Base-by-base conservation (phyloP, 1,140 invertebrate species). In the Aphelinus atriplicis region DNA sequence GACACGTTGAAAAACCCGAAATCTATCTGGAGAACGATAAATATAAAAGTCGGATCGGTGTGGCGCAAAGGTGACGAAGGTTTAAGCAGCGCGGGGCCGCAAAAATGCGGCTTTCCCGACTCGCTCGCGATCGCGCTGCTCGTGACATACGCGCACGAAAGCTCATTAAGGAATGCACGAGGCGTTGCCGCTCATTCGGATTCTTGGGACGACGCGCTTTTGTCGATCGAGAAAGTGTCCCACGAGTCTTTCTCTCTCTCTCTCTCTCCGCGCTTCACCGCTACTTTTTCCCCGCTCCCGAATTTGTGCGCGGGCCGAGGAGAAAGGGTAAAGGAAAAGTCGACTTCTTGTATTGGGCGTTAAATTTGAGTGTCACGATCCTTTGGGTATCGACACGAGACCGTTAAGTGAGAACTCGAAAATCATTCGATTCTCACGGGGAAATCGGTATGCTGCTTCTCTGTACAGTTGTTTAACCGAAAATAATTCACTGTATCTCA, bases 21-120 rank as follows among this genome's bases (percentile, higher is more conserved):
- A 26, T 26, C 26, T 26, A 26, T 26, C 26, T 26, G 26, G 26
- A 26, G 26, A 26, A 26, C 26, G 26, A 26, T 26, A 26, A 26
- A 26, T 26, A 26, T 26, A 26, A 26, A 26, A 26, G 26, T 26
- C 26, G 26, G 26, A 26, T 26, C 26, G 26, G 26, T 26, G 26
- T 26, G 26, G 26, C 26, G 26, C 26, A 26, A 26, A 26, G 26
- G 26, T 26, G 26, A 26, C 26, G 26, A 26, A 26, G 26, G 26
- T 26, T 26, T 26, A 26, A 26, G 26, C 26, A 26, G 26, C 26
- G 26, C 26, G 26, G 26, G 26, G 26, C 26, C 61, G 46, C 61
- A 10, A 62, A 62, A 62, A 46, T 60, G 58, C 69, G 62, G 79
- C 83, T 82, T 83, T 80, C 79, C 80, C 80, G 79, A 26, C 26